Conservation (phyloP, 2,888 invertebrate genomes). For the Liopterus haemorrhoidalis region DNA sequence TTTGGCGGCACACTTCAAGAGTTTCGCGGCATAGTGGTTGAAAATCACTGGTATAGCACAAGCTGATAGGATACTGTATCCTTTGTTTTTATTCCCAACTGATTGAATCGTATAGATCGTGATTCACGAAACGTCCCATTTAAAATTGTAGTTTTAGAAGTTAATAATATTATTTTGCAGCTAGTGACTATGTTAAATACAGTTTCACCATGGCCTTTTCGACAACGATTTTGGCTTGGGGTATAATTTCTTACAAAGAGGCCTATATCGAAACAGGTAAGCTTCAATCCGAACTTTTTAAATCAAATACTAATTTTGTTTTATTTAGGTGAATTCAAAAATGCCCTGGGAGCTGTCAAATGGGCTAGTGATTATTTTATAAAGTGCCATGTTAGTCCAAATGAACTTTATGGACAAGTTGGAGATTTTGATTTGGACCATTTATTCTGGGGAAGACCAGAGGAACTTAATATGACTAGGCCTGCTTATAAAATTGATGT, state of each 20-base stretch:
- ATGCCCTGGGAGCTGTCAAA: constrained; percentile 47
- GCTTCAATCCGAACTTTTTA: background rate
- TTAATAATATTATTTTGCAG: constrained; percentile 38
- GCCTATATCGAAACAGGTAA: constrained; percentile 47
- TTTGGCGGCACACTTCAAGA: no score
- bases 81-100: no score
- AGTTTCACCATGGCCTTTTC: constrained; percentile 53
- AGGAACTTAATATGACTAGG: constrained; percentile 53
- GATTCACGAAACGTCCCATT: background rate
- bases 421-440: constrained; percentile 55
- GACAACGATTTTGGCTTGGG: constrained; percentile 52
- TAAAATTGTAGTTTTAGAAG: constrained; percentile 7
- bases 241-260: constrained; percentile 48
- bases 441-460: constrained; percentile 56
- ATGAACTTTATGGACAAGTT: constrained; percentile 53
- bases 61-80: no score
- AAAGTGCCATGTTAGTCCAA: constrained; percentile 50
- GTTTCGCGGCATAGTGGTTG: no score
- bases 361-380: constrained; percentile 58
- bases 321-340: constrained; percentile 45
- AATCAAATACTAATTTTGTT: background rate
- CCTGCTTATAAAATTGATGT: constrained; percentile 54
- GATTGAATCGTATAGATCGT: background rate
- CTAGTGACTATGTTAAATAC: constrained; percentile 54
- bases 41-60: no score